Evolutionary conservation across 2,113 vertebrate genomes (phyloP), one percentile per base, ranked within the genome.

Genomic region (Cottus gobio): DNA sequence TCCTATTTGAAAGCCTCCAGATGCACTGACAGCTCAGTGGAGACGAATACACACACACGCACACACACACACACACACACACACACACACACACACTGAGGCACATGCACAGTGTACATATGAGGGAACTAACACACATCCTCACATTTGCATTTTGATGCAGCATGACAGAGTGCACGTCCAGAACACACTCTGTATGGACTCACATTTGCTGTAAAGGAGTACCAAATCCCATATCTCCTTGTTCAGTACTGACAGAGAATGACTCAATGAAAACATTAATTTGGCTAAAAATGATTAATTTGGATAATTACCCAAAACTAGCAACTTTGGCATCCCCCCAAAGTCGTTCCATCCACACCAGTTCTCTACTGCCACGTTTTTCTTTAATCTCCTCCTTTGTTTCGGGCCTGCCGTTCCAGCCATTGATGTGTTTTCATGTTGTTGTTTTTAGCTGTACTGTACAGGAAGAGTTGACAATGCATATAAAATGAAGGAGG

Each of bases 1-100:
- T 91, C 79, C 79, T 80, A 66, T 86, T 85, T 86, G 60, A 89
- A 89, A 78, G n/a, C 68, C 68, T 82, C 71, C 60, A 72, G 70
- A 85, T 71, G 63, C 67, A 68, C 67, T 80, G 76, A 80, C 77
- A 83, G 73, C 76, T 86, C 80, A 63, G 65, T 69, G 69, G 60
- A 83, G 13, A 75, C 2, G 30, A 39, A 65, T 62, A 37, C 20
- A 31, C 3, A 26, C 22, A 58, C 39, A 46, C 15, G 26, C 42
- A 44, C 36, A 26, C 37, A n/a, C 42, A 50, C 31, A 42, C 42
- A 42, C 2, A 68, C 44, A 50, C 26, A 66, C 15, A 58, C 26
- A 58, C 42, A 73, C 36, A 36, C 52, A 56, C 52, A 68, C 44
- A 50, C 26, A 64, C 13, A 64, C 30, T 11, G 44, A 62, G 0